These are phyloP conservation scores for Tortrix viridana DNA, from an alignment of 2,888 invertebrate genomes.

Conservation along the genomic window DNA sequence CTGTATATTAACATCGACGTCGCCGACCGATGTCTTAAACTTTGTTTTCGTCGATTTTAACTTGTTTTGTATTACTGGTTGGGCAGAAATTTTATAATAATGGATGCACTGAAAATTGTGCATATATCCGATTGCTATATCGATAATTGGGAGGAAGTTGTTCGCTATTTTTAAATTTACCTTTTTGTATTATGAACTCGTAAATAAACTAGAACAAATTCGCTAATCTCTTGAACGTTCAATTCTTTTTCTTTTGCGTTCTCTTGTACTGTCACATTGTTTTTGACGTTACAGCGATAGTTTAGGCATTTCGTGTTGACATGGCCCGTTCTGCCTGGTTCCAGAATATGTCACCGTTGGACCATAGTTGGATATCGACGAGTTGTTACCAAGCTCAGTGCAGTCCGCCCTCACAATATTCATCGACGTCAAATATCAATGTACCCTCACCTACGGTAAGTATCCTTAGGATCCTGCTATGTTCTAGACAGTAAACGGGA, in stretches of 20 bases:
- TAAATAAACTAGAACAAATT: neutral
- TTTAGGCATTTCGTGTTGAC: neutral
- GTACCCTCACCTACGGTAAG: constrained; percentile 86
- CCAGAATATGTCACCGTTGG: constrained; percentile 82
- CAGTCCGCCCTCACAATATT: constrained; percentile 83
- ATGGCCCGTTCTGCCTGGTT: constrained; percentile 53
- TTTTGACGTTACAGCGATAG: constrained; percentile 14
- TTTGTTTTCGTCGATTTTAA: neutral
- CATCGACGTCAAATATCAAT: constrained; percentile 81
- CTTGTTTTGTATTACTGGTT: neutral
- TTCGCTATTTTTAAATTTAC: too few relatives aligned
- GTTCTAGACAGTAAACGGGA: neutral
- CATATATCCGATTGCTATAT: too few relatives aligned
- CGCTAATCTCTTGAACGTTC: neutral
- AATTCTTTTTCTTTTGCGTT: constrained; percentile 10
- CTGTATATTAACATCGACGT: constrained; percentile 18
- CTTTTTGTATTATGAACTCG: too few relatives aligned
- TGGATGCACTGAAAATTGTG: too few relatives aligned
- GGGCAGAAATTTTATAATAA: neutral
- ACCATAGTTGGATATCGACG: constrained; percentile 87
- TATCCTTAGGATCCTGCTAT: constrained; percentile 40
- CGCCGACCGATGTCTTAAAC: constrained; percentile 3
- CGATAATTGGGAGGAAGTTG: too few relatives aligned
- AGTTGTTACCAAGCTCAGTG: constrained; percentile 81
- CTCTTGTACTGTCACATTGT: constrained; percentile 22